Evolutionary conservation across 2,888 invertebrate species (phyloP), one percentile per base, ranked within the genome.

Genomic region (Amphiduros pacificus): DNA sequence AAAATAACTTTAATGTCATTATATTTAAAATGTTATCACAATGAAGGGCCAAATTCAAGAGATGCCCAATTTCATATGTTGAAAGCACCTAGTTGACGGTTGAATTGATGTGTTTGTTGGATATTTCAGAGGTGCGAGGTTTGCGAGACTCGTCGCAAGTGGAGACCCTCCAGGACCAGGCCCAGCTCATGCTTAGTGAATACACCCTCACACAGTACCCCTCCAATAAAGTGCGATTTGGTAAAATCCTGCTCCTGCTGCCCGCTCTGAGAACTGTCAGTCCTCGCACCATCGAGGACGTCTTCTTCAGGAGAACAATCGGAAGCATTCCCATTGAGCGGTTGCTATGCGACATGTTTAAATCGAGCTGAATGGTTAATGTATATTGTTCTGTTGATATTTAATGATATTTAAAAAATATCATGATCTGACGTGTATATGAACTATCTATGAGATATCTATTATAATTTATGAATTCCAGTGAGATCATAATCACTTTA

Each of bases 271-370:
- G 83, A 82, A 72, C 73, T n/a, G 82, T 87, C 54, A 84, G 84
- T 66, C 82, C 87, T 1, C 81, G 83, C 20, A 84, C 85, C 14
- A 78, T 88, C 0, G 87, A 88, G 72, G 89, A 90, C 67, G 82
- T 92, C 24, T 87, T 93, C 61, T 93, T 93, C 82, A 87, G 89
- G 61, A 87, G 89, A 64, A 90, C 90, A 0, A 88, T 90, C 60
- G 90, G 90, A 4, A 88, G 88, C 73, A 88, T 89, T 31, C 87
- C 89, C 22, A 89, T 90, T 27, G 89, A 90, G 71, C 83, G 89
- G 72, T 81, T 90, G 51, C 78, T 90, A 50, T 87, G 87, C 28
- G 89, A 90, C 76, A 86, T 89, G 85, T 87, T 87, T 64, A 83
- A 83, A 64, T 78, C 80, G 4, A 74, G 76, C 62, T 78, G 63